Evolutionary conservation across 2,797 vertebrate genomes (phyloP), one percentile per base, ranked within the genome.

Genomic region (Intellagama lesueurii): DNA sequence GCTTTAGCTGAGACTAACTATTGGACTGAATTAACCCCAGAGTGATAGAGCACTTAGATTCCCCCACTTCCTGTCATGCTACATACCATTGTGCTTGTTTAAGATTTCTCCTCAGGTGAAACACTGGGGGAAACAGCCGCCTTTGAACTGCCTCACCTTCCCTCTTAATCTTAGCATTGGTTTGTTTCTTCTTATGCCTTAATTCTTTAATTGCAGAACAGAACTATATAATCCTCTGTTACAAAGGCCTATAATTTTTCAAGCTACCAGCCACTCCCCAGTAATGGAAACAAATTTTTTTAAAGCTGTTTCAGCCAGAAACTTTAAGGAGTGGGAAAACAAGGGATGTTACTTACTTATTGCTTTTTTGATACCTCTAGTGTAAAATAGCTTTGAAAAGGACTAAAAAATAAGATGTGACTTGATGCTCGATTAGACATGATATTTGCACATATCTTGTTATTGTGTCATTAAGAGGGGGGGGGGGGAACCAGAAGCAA

Each of bases 101-200:
- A 73, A 44, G 56, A 73, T 73, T 64, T 73, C 32, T 56, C 30
- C 87, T 84, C 49, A 11, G n/a, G 24, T 30, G 35, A 75, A 49
- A 60, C 49, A 64, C 52, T 80, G 35, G 1, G 6, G 40, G 68
- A 66, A 86, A 75, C 70, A 49, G 14, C n/a, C 19, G 60, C 35
- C 35, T 9, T 40, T 76, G 44, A 81, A 81, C 69, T 88, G 68
- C 72, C 87, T 89, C n/a, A 52, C n/a, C n/a, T 76, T 12, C 83
- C 40, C 11, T 68, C 78, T 81, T 68, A 47, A 40, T 52, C 52
- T 2, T 19, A 32, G 44, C 30, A 76, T 75, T 5, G 2, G 56
- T 11, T 70, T 87, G 30, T 47, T 85, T 35, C 19, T 75, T 68
- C 14, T 52, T 76, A 76, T 40, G 40, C n/a, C 28, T n/a, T 49